Percentiles rank a stretch among this genome's conserved stretches.
Evolutionary conservation across 2,888 invertebrate species (phyloP).

Genomic region (Drosophila cracens): DNA sequence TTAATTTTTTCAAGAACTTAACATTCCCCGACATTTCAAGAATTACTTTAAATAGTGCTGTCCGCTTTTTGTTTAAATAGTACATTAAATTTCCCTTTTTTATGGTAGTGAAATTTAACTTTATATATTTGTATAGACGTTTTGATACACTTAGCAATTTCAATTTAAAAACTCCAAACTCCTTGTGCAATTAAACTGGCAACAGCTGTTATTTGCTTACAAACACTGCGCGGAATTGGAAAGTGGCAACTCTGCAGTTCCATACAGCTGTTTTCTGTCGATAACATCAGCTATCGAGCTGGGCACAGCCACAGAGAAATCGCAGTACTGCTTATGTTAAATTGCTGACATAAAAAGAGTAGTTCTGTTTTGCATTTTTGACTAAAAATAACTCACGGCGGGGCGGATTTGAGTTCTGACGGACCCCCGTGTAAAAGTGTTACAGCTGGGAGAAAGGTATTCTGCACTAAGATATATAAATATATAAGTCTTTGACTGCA

Average conservation of each 20-base stretch:
- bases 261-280: conserved; percentile 2
- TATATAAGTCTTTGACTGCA: background rate
- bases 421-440: conserved; percentile 8
- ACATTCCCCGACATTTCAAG: too few relatives aligned
- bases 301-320: conserved; percentile 3
- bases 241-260: background rate
- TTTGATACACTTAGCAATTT: background rate
- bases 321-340: background rate
- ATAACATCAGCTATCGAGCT: conserved; percentile 11
- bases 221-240: background rate
- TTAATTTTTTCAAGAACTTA: too few relatives aligned
- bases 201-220: background rate
- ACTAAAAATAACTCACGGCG: background rate
- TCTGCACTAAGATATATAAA: background rate
- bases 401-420: background rate
- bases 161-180: background rate
- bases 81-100: too few relatives aligned
- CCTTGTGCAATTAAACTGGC: background rate
- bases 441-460: conserved; percentile 7
- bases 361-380: background rate
- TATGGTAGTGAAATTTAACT: too few relatives aligned
- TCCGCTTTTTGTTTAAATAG: too few relatives aligned
- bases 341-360: background rate
- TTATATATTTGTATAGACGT: too few relatives aligned
- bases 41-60: too few relatives aligned